These are phyloP conservation scores for Tapera naevia DNA, from an alignment of 2,797 vertebrate species.

Conservation along the genomic window DNA sequence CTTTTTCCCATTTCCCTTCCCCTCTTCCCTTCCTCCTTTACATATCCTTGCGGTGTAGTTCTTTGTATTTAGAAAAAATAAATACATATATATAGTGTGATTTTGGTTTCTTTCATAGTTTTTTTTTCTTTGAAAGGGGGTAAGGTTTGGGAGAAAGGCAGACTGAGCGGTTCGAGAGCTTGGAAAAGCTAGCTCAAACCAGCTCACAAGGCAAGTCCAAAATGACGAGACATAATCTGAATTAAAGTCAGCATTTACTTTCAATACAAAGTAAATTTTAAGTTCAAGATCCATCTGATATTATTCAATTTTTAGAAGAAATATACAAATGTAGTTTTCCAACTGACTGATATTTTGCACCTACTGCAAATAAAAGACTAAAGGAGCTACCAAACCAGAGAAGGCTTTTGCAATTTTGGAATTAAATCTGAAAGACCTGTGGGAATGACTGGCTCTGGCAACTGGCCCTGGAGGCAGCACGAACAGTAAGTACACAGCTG, in stretches of 20 bases:
- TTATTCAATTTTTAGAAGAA: neutral
- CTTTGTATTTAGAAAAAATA: too few species aligned
- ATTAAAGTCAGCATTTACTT: neutral
- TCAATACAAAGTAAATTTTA: neutral
- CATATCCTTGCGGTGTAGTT: too few species aligned
- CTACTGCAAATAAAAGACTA: neutral
- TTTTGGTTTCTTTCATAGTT: too few species aligned
- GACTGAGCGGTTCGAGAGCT: too few species aligned
- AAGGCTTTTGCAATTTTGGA: neutral
- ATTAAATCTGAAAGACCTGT: neutral
- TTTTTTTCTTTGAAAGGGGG: too few species aligned
- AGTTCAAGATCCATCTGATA: neutral
- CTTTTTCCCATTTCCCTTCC: too few species aligned
- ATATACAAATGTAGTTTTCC: neutral
- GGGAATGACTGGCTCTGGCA: neutral
- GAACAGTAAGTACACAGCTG: neutral
- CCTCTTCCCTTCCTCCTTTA: too few species aligned
- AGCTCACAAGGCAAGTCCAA: too few species aligned
- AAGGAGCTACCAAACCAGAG: neutral
- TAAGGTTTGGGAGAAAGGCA: too few species aligned
- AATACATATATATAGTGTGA: too few species aligned
- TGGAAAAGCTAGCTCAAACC: too few species aligned
- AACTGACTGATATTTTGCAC: neutral
- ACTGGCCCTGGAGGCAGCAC: neutral
- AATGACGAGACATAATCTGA: neutral